Percentiles rank a stretch among this genome's conserved stretches.
These are phyloP conservation scores for Micropoecilia bifurca DNA, from an alignment of 2,797 vertebrate genomes.

Conservation along the genomic window DNA sequence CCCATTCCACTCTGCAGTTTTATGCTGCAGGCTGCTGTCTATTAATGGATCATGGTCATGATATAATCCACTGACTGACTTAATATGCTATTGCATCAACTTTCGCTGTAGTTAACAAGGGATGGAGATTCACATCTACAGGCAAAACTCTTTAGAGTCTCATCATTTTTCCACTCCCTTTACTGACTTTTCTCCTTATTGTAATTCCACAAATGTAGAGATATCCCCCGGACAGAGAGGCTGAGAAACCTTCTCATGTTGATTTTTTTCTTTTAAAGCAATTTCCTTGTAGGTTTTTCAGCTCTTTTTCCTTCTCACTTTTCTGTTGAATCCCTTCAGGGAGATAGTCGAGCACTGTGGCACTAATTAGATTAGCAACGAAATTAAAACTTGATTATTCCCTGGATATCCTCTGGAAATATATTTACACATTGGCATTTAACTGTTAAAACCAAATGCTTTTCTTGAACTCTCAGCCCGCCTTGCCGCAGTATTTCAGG, in stretches of 20 bases:
- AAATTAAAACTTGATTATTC: conserved; percentile 85
- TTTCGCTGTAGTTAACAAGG: conserved; percentile 51
- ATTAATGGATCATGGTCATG: conserved; percentile 61
- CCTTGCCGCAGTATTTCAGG: conserved; percentile 51
- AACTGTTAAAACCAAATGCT: conserved; percentile 76
- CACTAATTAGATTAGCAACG: conserved; percentile 80
- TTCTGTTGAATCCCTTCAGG: conserved; percentile 56
- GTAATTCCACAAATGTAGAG: conserved; percentile 58
- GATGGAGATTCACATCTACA: conserved; percentile 46
- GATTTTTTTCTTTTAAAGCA: conserved; percentile 17
- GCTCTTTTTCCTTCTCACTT: conserved; percentile 27
- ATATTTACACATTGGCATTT: conserved; percentile 76
- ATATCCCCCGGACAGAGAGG: conserved; percentile 54
- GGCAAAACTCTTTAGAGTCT: conserved; percentile 44
- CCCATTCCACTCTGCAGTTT: conserved; percentile 14
- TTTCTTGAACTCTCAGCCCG: conserved; percentile 49
- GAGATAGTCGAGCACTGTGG: conserved; percentile 51
- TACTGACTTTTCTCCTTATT: conserved; percentile 49
- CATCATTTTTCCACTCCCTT: conserved; percentile 18
- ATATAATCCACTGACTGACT: conserved; percentile 63
- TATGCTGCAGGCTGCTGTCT: conserved; percentile 56
- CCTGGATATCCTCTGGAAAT: conserved; percentile 67
- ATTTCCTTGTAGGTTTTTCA: conserved; percentile 51
- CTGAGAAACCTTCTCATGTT: conserved; percentile 36
- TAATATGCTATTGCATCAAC: conserved; percentile 71